Conservation (phyloP, 2,888 invertebrate genomes). For the Torymus tubicola region DNA sequence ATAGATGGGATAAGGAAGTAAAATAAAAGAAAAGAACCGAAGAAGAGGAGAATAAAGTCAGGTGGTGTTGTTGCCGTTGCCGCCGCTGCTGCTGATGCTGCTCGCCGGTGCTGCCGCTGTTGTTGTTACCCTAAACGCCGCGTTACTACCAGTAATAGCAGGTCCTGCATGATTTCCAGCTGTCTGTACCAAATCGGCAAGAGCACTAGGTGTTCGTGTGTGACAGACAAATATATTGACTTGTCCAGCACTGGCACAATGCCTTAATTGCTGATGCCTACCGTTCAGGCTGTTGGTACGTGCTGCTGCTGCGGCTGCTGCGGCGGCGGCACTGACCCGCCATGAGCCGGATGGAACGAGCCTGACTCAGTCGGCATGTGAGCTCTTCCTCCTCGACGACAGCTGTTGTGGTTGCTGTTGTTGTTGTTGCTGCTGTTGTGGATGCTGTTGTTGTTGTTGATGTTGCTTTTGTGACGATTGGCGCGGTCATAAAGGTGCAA, state of each 20-base stretch:
- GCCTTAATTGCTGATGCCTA: slow-evolving; percentile 32
- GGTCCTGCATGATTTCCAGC: background rate
- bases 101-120: background rate
- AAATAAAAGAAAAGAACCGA: too few species aligned
- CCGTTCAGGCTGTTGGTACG: slow-evolving; percentile 58
- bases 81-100: too few species aligned
- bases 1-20: too few species aligned
- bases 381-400: slow-evolving; percentile 58
- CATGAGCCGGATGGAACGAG: slow-evolving; percentile 71
- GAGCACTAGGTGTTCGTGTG: slow-evolving; percentile 25
- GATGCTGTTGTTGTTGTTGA: slow-evolving; percentile 11
- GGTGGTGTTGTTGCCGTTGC: background rate
- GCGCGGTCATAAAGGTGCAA: slow-evolving; percentile 76
- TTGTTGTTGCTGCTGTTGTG: slow-evolving; percentile 8
- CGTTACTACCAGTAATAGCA: background rate
- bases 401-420: background rate
- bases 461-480: slow-evolving; percentile 30
- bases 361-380: slow-evolving; percentile 72
- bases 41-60: background rate
- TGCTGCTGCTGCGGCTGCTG: slow-evolving; percentile 39
- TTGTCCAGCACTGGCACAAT: slow-evolving; percentile 43
- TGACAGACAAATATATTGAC: slow-evolving; percentile 65
- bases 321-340: background rate
- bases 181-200: background rate
- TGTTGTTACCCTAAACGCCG: background rate